Percentiles rank a stretch among this genome's conserved stretches.
Evolutionary conservation across 2,888 invertebrate species (phyloP).

Genomic region (Thelaira solivaga): DNA sequence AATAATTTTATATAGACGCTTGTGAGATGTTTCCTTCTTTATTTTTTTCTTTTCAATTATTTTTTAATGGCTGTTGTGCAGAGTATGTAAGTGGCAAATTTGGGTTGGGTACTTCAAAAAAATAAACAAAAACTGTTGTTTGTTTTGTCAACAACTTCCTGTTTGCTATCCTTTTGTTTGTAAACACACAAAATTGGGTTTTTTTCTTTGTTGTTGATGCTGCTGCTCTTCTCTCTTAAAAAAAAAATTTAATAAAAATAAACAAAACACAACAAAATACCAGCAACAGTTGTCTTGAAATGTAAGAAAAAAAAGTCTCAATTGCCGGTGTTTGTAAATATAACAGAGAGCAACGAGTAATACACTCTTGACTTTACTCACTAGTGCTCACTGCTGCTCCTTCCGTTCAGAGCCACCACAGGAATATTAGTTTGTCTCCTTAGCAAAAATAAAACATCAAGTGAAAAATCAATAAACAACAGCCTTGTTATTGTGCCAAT

Average conservation of each 20-base stretch:
- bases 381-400: background rate
- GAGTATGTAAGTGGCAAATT: background rate
- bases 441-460: slow-evolving; percentile 34
- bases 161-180: slow-evolving; percentile 37
- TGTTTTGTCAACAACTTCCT: slow-evolving; percentile 56
- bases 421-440: slow-evolving; percentile 21
- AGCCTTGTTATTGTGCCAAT: slow-evolving; percentile 51
- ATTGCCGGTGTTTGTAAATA: slow-evolving; percentile 19
- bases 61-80: too few relatives aligned
- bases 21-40: background rate
- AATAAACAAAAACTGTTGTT: slow-evolving; percentile 24
- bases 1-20: background rate
- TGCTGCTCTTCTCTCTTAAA: too few relatives aligned
- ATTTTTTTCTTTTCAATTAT: too few relatives aligned
- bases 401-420: slow-evolving; percentile 8
- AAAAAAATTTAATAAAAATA: slow-evolving; percentile 8
- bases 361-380: slow-evolving; percentile 1
- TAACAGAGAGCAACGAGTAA: slow-evolving; percentile 9
- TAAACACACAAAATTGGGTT: slow-evolving; percentile 14
- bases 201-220: background rate
- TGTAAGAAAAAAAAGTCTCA: too few relatives aligned
- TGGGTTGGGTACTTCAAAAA: slow-evolving; percentile 12
- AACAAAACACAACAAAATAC: background rate
- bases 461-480: slow-evolving; percentile 62
- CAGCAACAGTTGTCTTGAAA: slow-evolving; percentile 40